These are phyloP conservation scores for Ichneumoninae sp. DNA, from an alignment of 2,888 invertebrate species.

Conservation along the genomic window DNA sequence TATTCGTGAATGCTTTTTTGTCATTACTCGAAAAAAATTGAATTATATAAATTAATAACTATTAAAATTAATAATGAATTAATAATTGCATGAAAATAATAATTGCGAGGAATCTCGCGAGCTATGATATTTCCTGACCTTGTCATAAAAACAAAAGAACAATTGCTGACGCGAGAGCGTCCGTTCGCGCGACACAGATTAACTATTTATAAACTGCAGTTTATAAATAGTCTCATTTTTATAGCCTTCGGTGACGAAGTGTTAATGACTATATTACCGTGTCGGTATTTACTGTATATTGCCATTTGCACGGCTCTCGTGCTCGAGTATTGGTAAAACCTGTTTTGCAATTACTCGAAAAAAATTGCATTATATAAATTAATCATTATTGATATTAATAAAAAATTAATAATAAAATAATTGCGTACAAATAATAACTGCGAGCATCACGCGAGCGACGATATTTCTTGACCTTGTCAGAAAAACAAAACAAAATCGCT, in stretches of 20 bases:
- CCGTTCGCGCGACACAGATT: background rate
- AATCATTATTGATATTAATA: no score
- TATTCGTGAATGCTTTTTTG: no score
- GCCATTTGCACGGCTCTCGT: no score
- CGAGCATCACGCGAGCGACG: background rate
- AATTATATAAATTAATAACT: no score
- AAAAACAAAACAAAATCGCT: background rate
- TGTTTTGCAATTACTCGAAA: no score
- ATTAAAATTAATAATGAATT: no score
- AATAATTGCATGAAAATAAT: background rate
- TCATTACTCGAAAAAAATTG: no score
- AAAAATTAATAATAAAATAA: no score
- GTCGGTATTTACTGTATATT: background rate
- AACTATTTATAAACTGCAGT: background rate
- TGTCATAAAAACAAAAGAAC: constrained; percentile 5
- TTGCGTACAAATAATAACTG: background rate
- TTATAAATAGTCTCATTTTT: background rate
- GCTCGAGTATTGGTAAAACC: no score
- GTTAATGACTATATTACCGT: background rate
- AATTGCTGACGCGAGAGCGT: background rate
- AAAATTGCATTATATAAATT: no score
- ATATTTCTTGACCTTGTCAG: constrained; percentile 20
- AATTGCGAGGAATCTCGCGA: background rate
- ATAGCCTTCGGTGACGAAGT: background rate
- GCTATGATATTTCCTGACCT: constrained; percentile 16